Evolutionary conservation across 2,797 vertebrate species (phyloP).

Genomic region (Pseudochirops corinnae): DNA sequence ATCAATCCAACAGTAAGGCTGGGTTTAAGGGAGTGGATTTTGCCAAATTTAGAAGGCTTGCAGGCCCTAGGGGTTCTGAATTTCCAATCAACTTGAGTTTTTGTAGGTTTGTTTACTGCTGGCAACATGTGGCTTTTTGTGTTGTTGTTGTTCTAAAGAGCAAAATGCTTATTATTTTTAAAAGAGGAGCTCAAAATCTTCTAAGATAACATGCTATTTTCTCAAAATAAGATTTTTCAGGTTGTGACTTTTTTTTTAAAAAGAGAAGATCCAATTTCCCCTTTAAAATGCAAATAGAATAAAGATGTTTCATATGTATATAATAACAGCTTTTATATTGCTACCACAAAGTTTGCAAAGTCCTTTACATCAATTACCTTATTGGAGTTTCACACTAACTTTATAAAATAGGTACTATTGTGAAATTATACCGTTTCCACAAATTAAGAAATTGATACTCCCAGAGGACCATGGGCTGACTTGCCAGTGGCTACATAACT

Average conservation of each 20-base stretch:
- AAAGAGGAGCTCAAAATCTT: slow-evolving; percentile 38
- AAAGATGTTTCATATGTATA: background rate
- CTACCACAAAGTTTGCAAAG: background rate
- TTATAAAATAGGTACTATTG: background rate
- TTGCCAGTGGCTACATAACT: background rate
- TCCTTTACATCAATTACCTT: background rate
- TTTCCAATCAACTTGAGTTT: slow-evolving; percentile 65
- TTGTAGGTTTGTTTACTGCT: slow-evolving; percentile 72
- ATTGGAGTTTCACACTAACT: background rate
- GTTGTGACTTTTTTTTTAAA: background rate
- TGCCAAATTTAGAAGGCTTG: slow-evolving; percentile 59
- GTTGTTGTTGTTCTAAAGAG: slow-evolving; percentile 48
- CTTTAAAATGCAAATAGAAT: background rate
- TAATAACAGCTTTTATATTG: background rate
- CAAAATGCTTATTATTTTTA: slow-evolving; percentile 18
- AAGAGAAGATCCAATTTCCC: background rate
- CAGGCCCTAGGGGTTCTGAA: slow-evolving; percentile 53
- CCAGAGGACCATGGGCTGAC: background rate
- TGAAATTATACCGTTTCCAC: background rate
- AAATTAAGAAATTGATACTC: background rate
- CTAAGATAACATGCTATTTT: slow-evolving; percentile 22
- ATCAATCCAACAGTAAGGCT: slow-evolving; percentile 58
- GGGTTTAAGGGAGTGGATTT: slow-evolving; percentile 63
- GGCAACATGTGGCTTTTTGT: slow-evolving; percentile 59
- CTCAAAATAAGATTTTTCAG: slow-evolving; percentile 19